These are phyloP conservation scores for Apolygus lucorum DNA, from an alignment of 1,140 invertebrate genomes.

Conservation along the genomic window DNA sequence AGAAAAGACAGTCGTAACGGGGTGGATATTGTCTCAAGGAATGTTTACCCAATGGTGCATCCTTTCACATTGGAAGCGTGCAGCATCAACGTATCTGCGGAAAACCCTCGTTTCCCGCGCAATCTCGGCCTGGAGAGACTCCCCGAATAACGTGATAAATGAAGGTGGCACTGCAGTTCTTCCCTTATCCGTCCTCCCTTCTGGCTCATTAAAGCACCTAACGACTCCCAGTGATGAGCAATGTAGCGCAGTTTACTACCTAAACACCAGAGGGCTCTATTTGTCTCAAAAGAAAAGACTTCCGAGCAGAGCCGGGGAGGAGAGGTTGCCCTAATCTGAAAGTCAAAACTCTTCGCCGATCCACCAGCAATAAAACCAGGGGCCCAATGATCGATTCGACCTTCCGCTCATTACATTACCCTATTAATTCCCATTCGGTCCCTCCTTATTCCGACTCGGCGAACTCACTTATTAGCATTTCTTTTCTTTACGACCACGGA, in stretches of 20 bases:
- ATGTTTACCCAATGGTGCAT: not conserved
- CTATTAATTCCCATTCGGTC: conserved; percentile 5
- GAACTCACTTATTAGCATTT: conserved; percentile 7
- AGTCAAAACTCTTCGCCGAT: not conserved
- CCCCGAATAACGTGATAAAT: not conserved
- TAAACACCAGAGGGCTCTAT: not conserved
- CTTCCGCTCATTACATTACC: conserved; percentile 12
- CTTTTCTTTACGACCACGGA: conserved; percentile 4
- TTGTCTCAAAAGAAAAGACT: conserved; percentile 4
- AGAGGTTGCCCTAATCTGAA: not conserved
- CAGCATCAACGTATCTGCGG: not conserved
- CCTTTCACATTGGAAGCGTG: not conserved
- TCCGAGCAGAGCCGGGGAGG: too few species aligned
- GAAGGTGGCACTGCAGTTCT: not conserved
- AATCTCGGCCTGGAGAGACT: not conserved
- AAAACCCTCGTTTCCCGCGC: not conserved
- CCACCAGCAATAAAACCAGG: not conserved
- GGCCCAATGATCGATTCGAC: not conserved
- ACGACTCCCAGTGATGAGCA: not conserved
- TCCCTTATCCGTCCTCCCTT: not conserved
- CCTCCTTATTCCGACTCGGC: not conserved
- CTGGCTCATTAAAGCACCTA: not conserved
- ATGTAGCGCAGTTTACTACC: conserved; percentile 3
- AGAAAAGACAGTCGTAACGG: too few species aligned
- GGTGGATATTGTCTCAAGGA: too few species aligned